Evolutionary conservation across 2,113 vertebrate species (phyloP), one percentile per base, ranked within the genome.

Genomic region (Hyla sarda): DNA sequence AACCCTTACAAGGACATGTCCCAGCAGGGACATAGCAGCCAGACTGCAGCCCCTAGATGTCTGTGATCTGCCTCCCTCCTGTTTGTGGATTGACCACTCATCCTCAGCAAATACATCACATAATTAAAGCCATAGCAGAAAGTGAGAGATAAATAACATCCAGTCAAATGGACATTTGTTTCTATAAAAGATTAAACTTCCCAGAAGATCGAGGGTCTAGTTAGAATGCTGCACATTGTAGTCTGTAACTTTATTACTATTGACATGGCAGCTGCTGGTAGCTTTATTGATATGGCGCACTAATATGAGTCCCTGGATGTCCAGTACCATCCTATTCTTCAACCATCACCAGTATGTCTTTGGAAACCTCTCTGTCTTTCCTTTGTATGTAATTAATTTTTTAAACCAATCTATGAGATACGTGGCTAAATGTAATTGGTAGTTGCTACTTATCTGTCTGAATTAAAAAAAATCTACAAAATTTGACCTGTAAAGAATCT

Each of bases 81-180:
- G 7, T 62, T 3, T 62, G 56, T 50, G 56, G 47, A 60, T 76
- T 84, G n/a, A 47, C 56, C 58, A 77, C 34, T n/a, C 54, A 75
- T 74, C 82, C 65, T 62, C 52, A 65, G 41, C 45, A 65, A 84
- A 77, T 84, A 77, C 58, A 84, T 84, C 58, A 77, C 78, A 60
- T 84, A 84, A 84, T 84, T 84, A 84, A 77, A 84, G 30, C 56
- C 54, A 50, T 41, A 52, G 41, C 54, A 77, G 58, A 45, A 45
- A 23, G 83, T 30, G 56, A 65, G 58, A 32, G 41, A 77, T 62
- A 84, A 76, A 73, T 76, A 84, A 84, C 50, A 56, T 34, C 41
- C 30, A 45, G 73, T 23, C 48, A 47, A 67, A 67, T 67, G 58
- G 28, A 65, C 73, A 84, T 84, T 84, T 77, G 12, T 77, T 84